Conservation (phyloP, 2,888 invertebrate species). For the Tetrapedia diversipes region DNA sequence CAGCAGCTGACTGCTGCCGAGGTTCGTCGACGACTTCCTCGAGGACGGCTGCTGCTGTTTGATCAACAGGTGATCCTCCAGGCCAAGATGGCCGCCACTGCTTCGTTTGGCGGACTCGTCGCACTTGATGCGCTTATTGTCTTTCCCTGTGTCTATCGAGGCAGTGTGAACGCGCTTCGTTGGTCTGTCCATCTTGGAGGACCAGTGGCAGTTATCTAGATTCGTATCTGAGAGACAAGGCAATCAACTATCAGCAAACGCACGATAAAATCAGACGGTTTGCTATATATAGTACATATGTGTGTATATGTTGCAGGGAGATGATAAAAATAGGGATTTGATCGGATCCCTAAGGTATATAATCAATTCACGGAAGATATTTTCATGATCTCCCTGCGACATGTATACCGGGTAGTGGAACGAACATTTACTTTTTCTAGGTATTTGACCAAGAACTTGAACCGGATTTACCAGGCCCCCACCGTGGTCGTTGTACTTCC, state of each 20-base stretch:
- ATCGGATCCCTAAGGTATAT: no score
- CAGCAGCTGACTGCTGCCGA: constrained; percentile 82
- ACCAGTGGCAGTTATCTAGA: constrained; percentile 55
- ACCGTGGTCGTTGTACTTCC: constrained; percentile 81
- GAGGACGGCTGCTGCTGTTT: constrained; percentile 41
- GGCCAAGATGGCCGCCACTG: constrained; percentile 37
- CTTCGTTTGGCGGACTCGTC: constrained; percentile 53
- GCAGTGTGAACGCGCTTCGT: constrained; percentile 75
- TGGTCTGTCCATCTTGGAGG: constrained; percentile 65
- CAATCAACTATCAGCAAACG: not conserved
- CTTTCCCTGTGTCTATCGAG: constrained; percentile 60
- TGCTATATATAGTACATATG: no score
- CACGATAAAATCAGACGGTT: no score
- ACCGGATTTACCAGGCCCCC: constrained; percentile 82
- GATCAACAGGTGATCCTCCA: constrained; percentile 58
- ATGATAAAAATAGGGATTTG: no score
- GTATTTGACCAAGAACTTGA: constrained; percentile 78
- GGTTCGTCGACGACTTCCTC: constrained; percentile 34
- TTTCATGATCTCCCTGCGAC: no score
- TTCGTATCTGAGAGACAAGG: constrained; percentile 34
- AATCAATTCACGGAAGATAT: no score
- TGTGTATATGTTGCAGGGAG: no score
- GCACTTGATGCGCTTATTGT: constrained; percentile 77
- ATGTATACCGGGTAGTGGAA: no score
- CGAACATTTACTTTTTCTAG: constrained; percentile 73